A percentile compares a stretch with the other conserved stretches of the same genome.
These are phyloP conservation scores for Bubo blakistoni DNA, from an alignment of 2,113 vertebrate species.

Conservation along the genomic window DNA sequence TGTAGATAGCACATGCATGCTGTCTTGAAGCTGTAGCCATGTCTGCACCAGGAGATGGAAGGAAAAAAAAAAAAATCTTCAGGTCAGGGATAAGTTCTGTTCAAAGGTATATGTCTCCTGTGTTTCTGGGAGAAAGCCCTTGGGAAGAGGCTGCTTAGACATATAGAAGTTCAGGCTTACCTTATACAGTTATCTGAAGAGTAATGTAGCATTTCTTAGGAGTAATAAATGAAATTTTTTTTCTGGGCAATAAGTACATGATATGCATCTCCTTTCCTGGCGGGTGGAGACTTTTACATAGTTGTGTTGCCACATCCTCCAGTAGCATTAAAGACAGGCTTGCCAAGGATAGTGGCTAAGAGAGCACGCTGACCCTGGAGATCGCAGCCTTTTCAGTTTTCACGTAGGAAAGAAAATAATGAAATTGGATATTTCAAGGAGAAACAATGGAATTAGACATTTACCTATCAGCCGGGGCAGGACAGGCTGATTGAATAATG, in stretches of 20 bases:
- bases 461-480: accelerated
- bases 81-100: not conserved
- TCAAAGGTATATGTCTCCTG: not conserved
- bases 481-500: not conserved
- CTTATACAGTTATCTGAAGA: not conserved
- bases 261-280: not conserved
- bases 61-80: no score
- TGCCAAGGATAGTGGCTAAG: no score
- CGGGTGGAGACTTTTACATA: not conserved
- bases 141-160: not conserved
- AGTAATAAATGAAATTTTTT: not conserved
- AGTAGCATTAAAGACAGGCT: not conserved
- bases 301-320: not conserved
- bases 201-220: not conserved
- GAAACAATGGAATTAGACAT: not conserved
- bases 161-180: not conserved
- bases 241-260: not conserved
- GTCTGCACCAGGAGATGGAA: not conserved
- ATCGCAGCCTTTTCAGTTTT: not conserved
- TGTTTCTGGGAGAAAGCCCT: not conserved
- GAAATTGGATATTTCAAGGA: not conserved
- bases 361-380: not conserved
- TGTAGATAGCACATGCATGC: not conserved
- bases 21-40: not conserved
- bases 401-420: not conserved